Evolutionary conservation across 2,797 vertebrate species (phyloP), one percentile per base, ranked within the genome.

Genomic region (Anguilla anguilla): DNA sequence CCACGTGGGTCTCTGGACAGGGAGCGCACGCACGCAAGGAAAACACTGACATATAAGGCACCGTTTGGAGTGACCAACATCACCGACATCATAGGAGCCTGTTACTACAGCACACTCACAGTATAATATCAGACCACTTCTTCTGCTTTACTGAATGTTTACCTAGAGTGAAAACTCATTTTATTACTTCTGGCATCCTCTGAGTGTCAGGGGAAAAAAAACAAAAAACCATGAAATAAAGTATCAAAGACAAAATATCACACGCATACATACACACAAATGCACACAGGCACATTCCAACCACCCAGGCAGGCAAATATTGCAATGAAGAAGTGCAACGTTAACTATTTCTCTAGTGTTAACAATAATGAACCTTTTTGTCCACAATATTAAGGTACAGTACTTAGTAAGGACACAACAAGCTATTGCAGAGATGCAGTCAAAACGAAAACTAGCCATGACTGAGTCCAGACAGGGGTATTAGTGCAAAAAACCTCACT

Each of bases 401-500:
- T 89, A 79, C 86, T 49, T 82, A 49, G 11, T 92, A 89, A 92
- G 69, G 88, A 91, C 69, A 88, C 88, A 49, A 84, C 87, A 90
- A n/a, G 88, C 91, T 94, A 94, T 91, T 92, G 92, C 94, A 94
- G 92, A 95, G 95, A 96, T 93, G 89, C 86, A 94, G 85, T 93
- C 89, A 91, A 89, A 86, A 67, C 59, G 88, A 84, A 64, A 89
- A 86, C 83, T 91, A 88, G 72, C 89, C 90, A 91, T 89, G 89
- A 92, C 90, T 93, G 90, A 92, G 93, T 95, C 91, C 89, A 91
- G 93, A 89, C 91, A 93, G 92, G 43, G 90, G 92, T 89, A 93
- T 95, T 95, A 96, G 96, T 97, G 97, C 96, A 97, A 96, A 28
- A 64, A 96, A 92, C 94, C 93, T 95, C 92, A 94, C 72, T 92